Evolutionary conservation across 2,113 vertebrate species (phyloP), one percentile per base, ranked within the genome.

Genomic region (Zapus hudsonius): DNA sequence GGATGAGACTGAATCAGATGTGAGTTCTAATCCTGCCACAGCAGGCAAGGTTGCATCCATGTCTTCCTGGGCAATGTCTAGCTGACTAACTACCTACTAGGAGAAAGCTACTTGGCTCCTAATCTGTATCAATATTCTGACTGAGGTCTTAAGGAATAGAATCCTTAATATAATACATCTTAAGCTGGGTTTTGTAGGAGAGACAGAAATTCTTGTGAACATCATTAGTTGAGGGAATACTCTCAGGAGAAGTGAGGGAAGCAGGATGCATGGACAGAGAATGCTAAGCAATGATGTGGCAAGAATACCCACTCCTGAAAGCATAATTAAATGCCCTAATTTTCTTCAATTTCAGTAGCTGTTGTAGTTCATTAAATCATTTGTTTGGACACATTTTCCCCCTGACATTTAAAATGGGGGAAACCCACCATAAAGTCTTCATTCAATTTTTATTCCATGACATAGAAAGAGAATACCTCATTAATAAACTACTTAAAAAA

Each of bases 401-500:
- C n/a, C 15, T 69, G n/a, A 55, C 29, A 70, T 33, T 63, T 76
- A 87, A 75, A 92, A 42, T 76, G 47, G 23, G 57, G 22, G 40
- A 82, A 67, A 31, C 2, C 25, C 2, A 69, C 38, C 20, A 36
- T 40, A 29, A 91, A 52, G 25, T 81, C 67, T 75, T 83, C 13
- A 17, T 81, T 93, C 20, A 36, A 9, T 33, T 76, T 82, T 82
- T 70, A 78, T 70, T 69, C 70, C 63, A 83, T 52, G 2, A 87
- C 47, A 17, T 70, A 76, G 47, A 76, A 87, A 83, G 31, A 9
- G 31, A 44, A 29, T 27, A 61, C 29, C 20, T 8, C 31, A 72
- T 83, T 73, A 92, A 88, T 80, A 79, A 89, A 78, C 31, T 78
- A 75, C 42, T 81, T 91, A 70, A 84, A 72, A 84, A 88, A 84